Conservation (phyloP, 2,797 vertebrate genomes). For the Helarctos malayanus region DNA sequence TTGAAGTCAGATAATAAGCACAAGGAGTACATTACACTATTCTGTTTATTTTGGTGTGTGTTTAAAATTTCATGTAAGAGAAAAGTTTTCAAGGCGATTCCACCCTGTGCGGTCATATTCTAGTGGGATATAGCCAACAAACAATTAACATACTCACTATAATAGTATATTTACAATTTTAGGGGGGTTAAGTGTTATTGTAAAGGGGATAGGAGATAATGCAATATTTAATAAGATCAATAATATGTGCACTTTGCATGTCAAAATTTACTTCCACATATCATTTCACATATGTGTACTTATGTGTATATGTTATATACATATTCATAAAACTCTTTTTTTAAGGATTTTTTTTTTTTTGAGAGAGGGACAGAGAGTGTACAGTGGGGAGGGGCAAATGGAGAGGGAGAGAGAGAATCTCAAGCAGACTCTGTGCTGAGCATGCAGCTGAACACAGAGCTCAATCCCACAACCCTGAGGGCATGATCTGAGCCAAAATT, state of each 20-base stretch:
- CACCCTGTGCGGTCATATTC: not conserved
- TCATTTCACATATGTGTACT: not conserved
- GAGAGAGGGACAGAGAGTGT: not conserved
- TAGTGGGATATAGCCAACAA: not conserved
- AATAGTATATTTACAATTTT: not conserved
- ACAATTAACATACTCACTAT: not conserved
- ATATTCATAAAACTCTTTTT: not conserved
- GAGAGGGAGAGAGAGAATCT: not conserved
- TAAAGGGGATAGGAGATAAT: not conserved
- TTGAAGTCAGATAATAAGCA: not conserved
- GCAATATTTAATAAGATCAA: not conserved
- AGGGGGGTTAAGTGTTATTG: not conserved
- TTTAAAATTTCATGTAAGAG: slow-evolving; percentile 27
- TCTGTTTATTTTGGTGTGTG: not conserved
- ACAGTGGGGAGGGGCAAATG: not conserved
- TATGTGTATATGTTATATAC: not conserved
- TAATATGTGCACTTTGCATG: not conserved
- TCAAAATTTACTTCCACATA: not conserved
- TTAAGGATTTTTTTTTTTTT: not conserved
- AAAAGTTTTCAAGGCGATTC: not conserved
- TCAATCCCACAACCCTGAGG: not conserved
- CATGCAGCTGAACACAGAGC: not conserved
- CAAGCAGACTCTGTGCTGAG: not conserved
- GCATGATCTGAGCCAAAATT: not conserved
- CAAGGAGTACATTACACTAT: not conserved